Base-by-base conservation (phyloP, 1,140 invertebrate genomes). In the Ostrea denselamellosa region DNA sequence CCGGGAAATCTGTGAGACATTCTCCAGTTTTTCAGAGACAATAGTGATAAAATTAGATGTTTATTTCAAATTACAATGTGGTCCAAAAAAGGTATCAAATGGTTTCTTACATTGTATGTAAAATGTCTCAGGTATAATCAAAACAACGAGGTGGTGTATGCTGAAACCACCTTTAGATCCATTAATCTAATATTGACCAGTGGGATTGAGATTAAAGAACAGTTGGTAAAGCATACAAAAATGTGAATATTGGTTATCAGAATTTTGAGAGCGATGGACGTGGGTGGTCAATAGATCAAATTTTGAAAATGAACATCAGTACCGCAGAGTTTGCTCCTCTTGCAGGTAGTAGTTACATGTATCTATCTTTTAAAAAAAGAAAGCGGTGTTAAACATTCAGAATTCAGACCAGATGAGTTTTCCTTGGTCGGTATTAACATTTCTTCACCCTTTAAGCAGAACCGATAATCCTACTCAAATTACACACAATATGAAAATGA, bases 241-340 rank as follows among this genome's bases (percentile, higher is more conserved):
- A 88, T 86, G 19, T 88, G 22, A 65, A 86, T 17, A 54, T 62
- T 54, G n/a, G 22, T 28, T 86, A 83, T 85, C 85, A 88, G 71
- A 88, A 88, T 86, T 88, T 88, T 86, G 87, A 86, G 22, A 58
- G 84, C 14, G 87, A 88, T 86, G 56, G 85, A 0, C 81, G 85
- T 54, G 62, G 65, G 51, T 89, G 88, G 88, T 71, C 81, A 9
- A 84, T 86, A 25, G 88, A 86, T 44, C 28, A 86, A 81, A 87
- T 89, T 58, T 19, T 85, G 9, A 86, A 85, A 85, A 44, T 89
- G 25, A 85, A 89, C 9, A 58, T 89, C 14, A 65, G 71, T 82
- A 68, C 85, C 2, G 82, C 51, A 52, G 44, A 84, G n/a, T 89
- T 84, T 71, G 25, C 4, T 65, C 88, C 88, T 19, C 65, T 89